These are phyloP conservation scores for Parnassius apollo DNA, from an alignment of 2,888 invertebrate genomes.

Conservation along the genomic window DNA sequence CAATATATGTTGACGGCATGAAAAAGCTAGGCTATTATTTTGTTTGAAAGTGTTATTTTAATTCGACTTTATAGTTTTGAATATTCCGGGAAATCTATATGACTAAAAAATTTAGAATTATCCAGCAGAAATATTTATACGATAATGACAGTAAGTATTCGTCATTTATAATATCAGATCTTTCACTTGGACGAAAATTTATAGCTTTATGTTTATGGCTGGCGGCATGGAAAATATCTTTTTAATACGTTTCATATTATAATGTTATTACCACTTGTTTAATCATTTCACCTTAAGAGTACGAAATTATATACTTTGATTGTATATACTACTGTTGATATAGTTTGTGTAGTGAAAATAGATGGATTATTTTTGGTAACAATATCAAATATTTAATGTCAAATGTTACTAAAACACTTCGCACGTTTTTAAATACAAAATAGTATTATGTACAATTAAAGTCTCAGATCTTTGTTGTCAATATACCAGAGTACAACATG, in stretches of 20 bases:
- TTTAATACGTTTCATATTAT: not conserved
- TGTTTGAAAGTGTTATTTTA: no score
- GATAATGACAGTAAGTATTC: no score
- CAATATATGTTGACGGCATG: no score
- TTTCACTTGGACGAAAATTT: no score
- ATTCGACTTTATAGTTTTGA: no score
- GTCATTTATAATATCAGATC: no score
- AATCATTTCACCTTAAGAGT: conserved; percentile 15
- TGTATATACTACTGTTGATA: conserved; percentile 10
- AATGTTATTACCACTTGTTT: conserved; percentile 19
- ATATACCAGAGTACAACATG: conserved; percentile 21
- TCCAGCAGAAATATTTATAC: no score
- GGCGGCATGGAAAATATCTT: not conserved
- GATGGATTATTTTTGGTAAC: not conserved
- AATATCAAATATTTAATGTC: no score
- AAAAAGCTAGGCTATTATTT: no score
- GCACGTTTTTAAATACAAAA: not conserved
- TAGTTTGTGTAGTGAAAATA: not conserved
- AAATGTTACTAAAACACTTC: no score
- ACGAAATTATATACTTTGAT: conserved; percentile 15
- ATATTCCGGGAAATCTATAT: no score
- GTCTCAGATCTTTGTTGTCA: conserved; percentile 13
- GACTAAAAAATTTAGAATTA: no score
- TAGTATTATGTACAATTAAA: conserved; percentile 9
- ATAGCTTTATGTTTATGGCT: not conserved